Base-by-base conservation (phyloP, 2,113 vertebrate species). In the Hemiscyllium ocellatum region DNA sequence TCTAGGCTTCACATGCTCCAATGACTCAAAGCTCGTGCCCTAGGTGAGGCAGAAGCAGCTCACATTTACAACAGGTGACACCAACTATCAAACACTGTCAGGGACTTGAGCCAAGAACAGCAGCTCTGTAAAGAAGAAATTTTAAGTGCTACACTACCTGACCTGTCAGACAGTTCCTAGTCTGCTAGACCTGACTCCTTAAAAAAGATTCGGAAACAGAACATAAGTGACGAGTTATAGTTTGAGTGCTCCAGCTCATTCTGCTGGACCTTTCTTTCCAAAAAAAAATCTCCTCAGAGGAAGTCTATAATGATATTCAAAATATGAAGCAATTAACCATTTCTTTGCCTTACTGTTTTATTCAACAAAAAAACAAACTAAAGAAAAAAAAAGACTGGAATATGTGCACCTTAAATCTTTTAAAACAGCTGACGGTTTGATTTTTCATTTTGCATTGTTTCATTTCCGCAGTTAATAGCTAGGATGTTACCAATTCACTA, bases 381-480 rank as follows among this genome's bases (percentile, higher is more conserved):
- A 95, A 98, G 42, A 97, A 70, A 33, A 96, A 50, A 90, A 85
- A 96, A 86, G 85, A 96, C 95, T 66, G 96, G 94, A 96, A 96
- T 96, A 95, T 96, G 96, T 97, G 96, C 95, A 26, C 96, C 96
- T 96, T 96, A 97, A 96, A 97, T 97, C 97, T 96, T 97, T 96
- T 94, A 97, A 95, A 86, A 89, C 96, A 96, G 96, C 94, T 96
- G 96, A 95, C 42, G 69, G 87, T 90, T 90, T 90, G 87, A 90
- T 90, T 90, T 24, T 95, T 95, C 70, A 19, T 7, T 95, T 95
- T 61, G n/a, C 15, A 76, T 72, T 13, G 68, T 95, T 95, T 95
- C 68, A 19, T 95, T 52, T 50, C 42, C 42, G 2, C 26, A 26
- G 69, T 95, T 95, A 95, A 95, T 69, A 95, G 68, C 69, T 52